phyloP scores from a whole-genome alignment of 2,113 vertebrate genomes.

The Corythornis madagascariensis region DNA sequence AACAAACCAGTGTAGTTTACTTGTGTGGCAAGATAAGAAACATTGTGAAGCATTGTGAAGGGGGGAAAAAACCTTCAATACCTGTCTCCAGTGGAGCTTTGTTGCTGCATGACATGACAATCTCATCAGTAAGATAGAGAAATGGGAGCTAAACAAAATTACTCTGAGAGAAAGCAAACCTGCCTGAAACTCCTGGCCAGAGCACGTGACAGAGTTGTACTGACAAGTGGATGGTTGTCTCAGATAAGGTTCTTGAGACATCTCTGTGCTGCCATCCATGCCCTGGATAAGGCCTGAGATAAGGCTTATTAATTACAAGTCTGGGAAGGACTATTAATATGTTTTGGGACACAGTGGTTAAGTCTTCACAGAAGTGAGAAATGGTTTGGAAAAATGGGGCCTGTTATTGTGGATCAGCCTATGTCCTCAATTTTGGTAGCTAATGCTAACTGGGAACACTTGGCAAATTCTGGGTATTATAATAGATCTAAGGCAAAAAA shows the following conservation, averaged over 20 bases:
- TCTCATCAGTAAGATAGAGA: background rate
- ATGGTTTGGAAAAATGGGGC: background rate
- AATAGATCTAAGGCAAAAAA: background rate
- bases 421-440: background rate
- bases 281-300: background rate
- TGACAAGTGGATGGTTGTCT: background rate
- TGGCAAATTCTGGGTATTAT: background rate
- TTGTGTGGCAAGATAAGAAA: background rate
- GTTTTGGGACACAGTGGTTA: rapidly evolving
- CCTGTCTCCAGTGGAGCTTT: background rate
- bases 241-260: background rate
- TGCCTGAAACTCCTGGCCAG: background rate
- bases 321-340: background rate
- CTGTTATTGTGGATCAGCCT: background rate
- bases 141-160: background rate
- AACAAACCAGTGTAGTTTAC: background rate
- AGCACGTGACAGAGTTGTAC: background rate
- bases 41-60: background rate
- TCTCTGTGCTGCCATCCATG: rapidly evolving
- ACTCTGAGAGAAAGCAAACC: background rate
- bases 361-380: background rate
- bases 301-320: background rate
- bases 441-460: background rate
- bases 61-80: background rate
- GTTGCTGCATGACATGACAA: background rate